phyloP scores from a whole-genome alignment of 1,140 invertebrate genomes.

The Brachionus angularis region DNA sequence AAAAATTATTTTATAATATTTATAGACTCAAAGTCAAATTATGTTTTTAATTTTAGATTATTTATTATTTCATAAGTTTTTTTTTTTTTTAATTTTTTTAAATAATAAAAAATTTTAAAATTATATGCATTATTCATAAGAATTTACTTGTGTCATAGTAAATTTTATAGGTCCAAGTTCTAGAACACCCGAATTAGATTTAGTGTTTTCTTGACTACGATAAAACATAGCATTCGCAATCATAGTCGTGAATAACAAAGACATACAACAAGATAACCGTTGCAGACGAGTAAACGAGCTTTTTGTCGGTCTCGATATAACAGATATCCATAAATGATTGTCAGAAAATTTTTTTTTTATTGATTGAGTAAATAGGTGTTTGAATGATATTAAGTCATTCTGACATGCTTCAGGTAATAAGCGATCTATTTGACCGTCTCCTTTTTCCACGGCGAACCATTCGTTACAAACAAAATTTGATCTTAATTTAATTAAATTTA shows the following conservation, averaged over 20 bases:
- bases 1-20: background rate
- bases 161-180: conserved; percentile 37
- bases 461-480: conserved; percentile 54
- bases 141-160: conserved; percentile 31
- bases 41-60: too few species aligned
- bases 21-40: background rate
- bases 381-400: conserved; percentile 56
- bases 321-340: conserved; percentile 58
- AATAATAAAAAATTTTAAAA: too few species aligned
- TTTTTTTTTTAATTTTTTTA: too few species aligned
- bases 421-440: conserved; percentile 57
- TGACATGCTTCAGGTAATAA: conserved; percentile 55
- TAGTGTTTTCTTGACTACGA: conserved; percentile 46
- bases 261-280: conserved; percentile 56
- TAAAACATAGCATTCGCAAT: conserved; percentile 59
- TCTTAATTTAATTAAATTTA: too few species aligned
- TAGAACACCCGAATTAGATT: conserved; percentile 14
- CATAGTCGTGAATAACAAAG: conserved; percentile 57
- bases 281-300: conserved; percentile 58
- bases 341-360: conserved; percentile 58
- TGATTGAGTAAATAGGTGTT: conserved; percentile 56
- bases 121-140: background rate
- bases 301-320: conserved; percentile 53
- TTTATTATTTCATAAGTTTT: too few species aligned
- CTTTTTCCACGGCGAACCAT: conserved; percentile 58